Conservation (phyloP, 35 echinoderm and acorn worm species). For the Anneissia japonica region DNA sequence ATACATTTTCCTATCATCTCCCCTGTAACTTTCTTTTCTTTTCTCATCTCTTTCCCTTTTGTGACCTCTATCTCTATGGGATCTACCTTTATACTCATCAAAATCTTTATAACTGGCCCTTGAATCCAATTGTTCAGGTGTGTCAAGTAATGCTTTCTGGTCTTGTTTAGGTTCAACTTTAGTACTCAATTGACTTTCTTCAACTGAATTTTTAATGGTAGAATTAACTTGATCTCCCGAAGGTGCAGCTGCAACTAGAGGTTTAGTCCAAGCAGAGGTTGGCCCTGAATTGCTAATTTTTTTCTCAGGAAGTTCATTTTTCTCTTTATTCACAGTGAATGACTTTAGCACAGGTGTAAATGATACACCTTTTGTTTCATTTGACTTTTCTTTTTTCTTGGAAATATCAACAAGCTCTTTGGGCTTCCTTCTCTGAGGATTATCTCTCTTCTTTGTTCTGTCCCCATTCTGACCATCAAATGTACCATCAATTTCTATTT, state of each 20-base stretch:
- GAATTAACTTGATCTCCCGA: too few species aligned
- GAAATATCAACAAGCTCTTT: not conserved
- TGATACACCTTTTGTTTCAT: not conserved
- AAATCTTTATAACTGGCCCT: not conserved
- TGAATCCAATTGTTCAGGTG: not conserved
- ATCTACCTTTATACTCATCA: constrained; percentile 12
- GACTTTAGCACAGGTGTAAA: not conserved
- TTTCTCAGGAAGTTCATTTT: not conserved
- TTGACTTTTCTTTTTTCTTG: not conserved
- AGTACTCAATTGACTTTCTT: not conserved
- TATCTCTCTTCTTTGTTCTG: not conserved
- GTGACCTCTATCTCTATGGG: constrained; percentile 3
- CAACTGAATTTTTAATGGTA: not conserved
- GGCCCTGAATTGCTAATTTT: too few species aligned
- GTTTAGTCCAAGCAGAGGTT: not conserved
- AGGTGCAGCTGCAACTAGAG: not conserved
- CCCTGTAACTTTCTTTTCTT: not conserved
- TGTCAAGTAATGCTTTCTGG: not conserved
- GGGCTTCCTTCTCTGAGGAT: not conserved
- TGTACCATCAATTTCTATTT: not conserved
- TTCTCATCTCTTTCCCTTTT: not conserved
- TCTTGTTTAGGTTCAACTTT: not conserved
- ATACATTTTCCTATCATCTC: not conserved
- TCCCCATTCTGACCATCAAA: not conserved
- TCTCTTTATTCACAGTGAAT: not conserved